A percentile compares a stretch with the other conserved stretches of the same genome.
These are phyloP conservation scores for Camelus bactrianus DNA, from an alignment of 2,113 vertebrate genomes.

Conservation along the genomic window DNA sequence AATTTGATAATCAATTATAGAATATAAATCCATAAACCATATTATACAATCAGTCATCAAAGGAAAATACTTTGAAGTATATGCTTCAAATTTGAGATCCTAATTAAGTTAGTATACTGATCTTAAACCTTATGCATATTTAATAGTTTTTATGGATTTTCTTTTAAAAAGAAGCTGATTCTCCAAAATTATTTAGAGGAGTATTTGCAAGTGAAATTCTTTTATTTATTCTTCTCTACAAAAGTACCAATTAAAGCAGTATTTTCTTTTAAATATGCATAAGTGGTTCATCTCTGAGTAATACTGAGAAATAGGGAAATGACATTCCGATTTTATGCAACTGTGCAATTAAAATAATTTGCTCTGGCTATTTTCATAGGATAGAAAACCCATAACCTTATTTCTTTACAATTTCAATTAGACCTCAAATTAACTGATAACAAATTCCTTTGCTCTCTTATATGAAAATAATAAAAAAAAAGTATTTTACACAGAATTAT, in stretches of 20 bases:
- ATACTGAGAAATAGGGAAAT: conserved; percentile 64
- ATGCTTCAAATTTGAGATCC: conserved; percentile 8
- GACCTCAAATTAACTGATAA: background rate
- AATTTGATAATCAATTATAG: conserved; percentile 56
- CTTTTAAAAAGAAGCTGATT: conserved; percentile 49
- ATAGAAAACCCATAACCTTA: background rate
- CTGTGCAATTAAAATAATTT: conserved; percentile 69
- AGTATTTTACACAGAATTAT: background rate
- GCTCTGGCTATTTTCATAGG: background rate
- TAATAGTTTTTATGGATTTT: conserved; percentile 43
- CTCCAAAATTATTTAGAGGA: conserved; percentile 48
- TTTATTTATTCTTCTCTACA: conserved; percentile 68
- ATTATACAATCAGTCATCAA: background rate
- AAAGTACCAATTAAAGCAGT: conserved; percentile 52
- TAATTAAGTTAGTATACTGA: conserved; percentile 43
- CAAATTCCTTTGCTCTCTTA: background rate
- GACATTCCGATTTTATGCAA: conserved; percentile 56
- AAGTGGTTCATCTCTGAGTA: conserved; percentile 27
- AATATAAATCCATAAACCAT: background rate
- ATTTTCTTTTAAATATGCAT: conserved; percentile 71
- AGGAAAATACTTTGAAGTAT: conserved; percentile 36
- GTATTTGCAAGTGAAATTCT: conserved; percentile 70
- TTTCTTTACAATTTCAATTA: conserved; percentile 54
- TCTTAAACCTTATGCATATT: background rate
- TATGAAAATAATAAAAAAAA: background rate